Evolutionary conservation across 2,888 invertebrate genomes (phyloP), one percentile per base, ranked within the genome.

Genomic region (Philhelius pedissequus): DNA sequence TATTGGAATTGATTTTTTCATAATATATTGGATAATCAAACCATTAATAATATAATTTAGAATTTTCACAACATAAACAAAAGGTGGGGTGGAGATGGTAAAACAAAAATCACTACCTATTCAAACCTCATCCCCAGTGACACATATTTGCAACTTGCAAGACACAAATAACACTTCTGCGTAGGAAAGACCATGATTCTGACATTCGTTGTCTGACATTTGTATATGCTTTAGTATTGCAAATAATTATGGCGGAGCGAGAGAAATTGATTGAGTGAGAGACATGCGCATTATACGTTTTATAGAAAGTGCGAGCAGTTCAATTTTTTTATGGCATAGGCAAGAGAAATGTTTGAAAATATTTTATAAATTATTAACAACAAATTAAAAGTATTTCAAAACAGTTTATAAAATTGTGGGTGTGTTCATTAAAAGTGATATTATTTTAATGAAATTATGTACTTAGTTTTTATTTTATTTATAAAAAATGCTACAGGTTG

Each of bases 151-250:
- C n/a, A n/a, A n/a, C n/a, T 43, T 38, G 27, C 15, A 64, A 8
- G 25, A 30, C 20, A 40, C 45, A 35, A 74, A 45, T 54, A 56
- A 50, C 30, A 79, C 32, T 68, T 68, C 15, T 54, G 38, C 38
- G 50, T 62, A 74, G 43, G 64, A 50, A 58, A 74, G 83, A 64
- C 74, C 79, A 64, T 70, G 70, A 75, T 79, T 83, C 74, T 83
- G 83, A 79, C 83, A 79, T 79, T 75, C 66, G 74, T 58, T 75
- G 74, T 58, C 70, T 83, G 79, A 83, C 83, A 79, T 70, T 74
- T 78, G 6, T 69, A 2, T n/a, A 54, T 43, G 18, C 25, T 60
- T 32, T 52, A 38, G 43, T 3, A 68, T 52, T 27, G 25, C 38
- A 35, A 48, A 52, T 3, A 4, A 18, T 62, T 69, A 78, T 64